A percentile compares a stretch with the other conserved stretches of the same genome.
These are phyloP conservation scores for Lethenteron camtschaticum DNA, from an alignment of 2,113 vertebrate species.

Conservation along the genomic window DNA sequence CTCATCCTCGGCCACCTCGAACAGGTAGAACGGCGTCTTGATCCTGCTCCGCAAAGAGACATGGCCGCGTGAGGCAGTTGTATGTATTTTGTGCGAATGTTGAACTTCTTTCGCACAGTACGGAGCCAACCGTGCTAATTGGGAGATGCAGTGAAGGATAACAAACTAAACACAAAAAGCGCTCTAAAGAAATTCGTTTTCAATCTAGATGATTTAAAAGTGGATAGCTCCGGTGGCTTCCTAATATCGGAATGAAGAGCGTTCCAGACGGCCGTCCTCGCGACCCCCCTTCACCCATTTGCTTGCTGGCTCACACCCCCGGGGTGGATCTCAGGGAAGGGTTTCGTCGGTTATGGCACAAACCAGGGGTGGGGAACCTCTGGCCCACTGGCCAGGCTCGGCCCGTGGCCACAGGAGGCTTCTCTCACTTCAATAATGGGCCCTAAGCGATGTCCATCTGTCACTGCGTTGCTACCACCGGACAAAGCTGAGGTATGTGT, in stretches of 20 bases:
- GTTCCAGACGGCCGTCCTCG: no score
- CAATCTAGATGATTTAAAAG: background rate
- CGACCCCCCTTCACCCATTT: no score
- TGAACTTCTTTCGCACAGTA: background rate
- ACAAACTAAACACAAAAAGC: background rate
- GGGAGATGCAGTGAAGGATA: no score
- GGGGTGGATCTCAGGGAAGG: background rate
- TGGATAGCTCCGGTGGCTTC: background rate
- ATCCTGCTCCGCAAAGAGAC: slow-evolving; percentile 37
- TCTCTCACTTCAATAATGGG: background rate
- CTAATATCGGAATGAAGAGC: no score
- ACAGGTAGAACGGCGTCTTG: slow-evolving; percentile 91
- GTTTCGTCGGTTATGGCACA: background rate
- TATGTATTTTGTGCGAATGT: background rate
- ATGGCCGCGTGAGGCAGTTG: background rate
- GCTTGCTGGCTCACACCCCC: no score
- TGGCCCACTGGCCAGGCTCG: background rate
- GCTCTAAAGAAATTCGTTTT: background rate
- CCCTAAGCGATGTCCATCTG: background rate
- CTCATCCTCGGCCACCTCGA: slow-evolving; percentile 50
- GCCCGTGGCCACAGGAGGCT: background rate
- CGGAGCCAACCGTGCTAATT: background rate
- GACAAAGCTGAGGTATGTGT: background rate
- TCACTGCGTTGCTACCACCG: background rate
- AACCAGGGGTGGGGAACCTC: background rate